phyloP scores from a whole-genome alignment of 2,113 vertebrate genomes.

The Semicossyphus pulcher region DNA sequence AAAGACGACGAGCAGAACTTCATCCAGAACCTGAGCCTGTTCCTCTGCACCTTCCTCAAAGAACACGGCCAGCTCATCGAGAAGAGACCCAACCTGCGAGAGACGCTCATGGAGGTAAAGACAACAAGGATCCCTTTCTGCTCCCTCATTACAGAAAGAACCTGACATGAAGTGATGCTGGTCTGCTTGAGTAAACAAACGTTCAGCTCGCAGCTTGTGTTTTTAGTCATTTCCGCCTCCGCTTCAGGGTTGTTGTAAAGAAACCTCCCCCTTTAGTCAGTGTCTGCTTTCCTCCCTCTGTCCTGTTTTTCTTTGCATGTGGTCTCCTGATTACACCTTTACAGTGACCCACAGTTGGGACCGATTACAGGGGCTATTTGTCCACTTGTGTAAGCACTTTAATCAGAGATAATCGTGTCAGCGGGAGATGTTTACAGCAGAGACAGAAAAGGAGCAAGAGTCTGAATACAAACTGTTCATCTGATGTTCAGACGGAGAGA shows the following conservation, averaged over 20 bases:
- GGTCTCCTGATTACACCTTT: slow-evolving; percentile 10
- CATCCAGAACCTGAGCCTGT: slow-evolving; percentile 97
- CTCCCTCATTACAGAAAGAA: neutral
- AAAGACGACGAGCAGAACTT: slow-evolving; percentile 98
- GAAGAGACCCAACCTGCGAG: slow-evolving; percentile 91
- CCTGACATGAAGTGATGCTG: too few species aligned
- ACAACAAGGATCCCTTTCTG: too few species aligned
- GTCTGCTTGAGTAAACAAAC: neutral
- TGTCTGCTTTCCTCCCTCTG: neutral
- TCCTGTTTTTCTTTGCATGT: neutral
- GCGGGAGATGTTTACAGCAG: neutral
- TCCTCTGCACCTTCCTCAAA: slow-evolving; percentile 97
- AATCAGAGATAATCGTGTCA: too few species aligned
- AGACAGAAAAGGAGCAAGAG: too few species aligned
- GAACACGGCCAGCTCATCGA: slow-evolving; percentile 95
- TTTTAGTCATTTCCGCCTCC: neutral
- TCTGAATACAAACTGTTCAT: too few species aligned
- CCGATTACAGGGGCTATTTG: neutral
- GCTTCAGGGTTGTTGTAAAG: neutral
- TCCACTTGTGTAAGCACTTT: slow-evolving; percentile 4
- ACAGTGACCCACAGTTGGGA: neutral
- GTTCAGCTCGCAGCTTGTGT: neutral
- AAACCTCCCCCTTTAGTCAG: neutral
- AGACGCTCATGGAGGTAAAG: slow-evolving; percentile 94
- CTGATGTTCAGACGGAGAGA: too few species aligned